phyloP scores from a whole-genome alignment of 1,140 invertebrate genomes.

The Patella vulgata region DNA sequence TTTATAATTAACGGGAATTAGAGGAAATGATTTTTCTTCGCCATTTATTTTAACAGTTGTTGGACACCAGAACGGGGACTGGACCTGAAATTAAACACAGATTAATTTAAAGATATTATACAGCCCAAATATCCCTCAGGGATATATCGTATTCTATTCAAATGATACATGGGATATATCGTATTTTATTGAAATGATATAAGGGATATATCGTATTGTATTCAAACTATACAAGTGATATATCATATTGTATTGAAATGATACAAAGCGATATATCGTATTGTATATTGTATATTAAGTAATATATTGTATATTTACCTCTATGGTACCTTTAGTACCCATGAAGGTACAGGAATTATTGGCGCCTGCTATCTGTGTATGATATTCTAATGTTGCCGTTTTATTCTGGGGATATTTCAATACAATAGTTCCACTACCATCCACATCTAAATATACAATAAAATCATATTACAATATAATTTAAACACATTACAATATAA shows the following conservation, averaged over 20 bases:
- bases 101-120: too few relatives aligned
- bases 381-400: constrained; percentile 29
- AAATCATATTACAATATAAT: background rate
- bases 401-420: constrained; percentile 29
- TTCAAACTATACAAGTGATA: too few relatives aligned
- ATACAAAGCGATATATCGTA: too few relatives aligned
- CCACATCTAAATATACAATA: constrained; percentile 25
- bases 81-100: too few relatives aligned
- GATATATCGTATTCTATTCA: too few relatives aligned
- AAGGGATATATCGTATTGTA: too few relatives aligned
- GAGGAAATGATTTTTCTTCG: constrained; percentile 19
- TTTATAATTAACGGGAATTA: constrained; percentile 6
- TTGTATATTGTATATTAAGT: too few relatives aligned
- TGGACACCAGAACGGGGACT: constrained; percentile 33
- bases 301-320: constrained; percentile 25
- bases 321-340: constrained; percentile 30
- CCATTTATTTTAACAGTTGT: constrained; percentile 14
- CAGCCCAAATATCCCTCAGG: too few relatives aligned
- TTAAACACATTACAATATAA: too few relatives aligned
- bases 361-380: constrained; percentile 6
- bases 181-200: too few relatives aligned
- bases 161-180: too few relatives aligned
- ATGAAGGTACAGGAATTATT: constrained; percentile 22
- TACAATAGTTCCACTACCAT: constrained; percentile 26
- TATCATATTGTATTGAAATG: too few relatives aligned